Percentiles rank a stretch among this genome's conserved stretches.
Conservation (phyloP, 2,888 invertebrate genomes). For the Pristionchus mayeri region DNA sequence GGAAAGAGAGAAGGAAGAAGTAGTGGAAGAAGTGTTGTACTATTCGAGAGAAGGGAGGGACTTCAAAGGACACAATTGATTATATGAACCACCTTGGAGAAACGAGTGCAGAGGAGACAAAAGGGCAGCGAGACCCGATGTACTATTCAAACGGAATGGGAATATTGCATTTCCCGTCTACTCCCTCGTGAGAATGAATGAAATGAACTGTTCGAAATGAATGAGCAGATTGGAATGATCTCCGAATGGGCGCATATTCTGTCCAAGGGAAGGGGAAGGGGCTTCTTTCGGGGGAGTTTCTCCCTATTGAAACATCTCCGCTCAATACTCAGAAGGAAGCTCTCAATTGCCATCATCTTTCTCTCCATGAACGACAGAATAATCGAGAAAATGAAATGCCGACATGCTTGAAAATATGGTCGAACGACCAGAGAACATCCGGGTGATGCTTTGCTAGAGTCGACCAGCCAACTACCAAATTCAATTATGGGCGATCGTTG, state of each 20-base stretch:
- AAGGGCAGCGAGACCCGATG: not conserved
- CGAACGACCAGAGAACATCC: not conserved
- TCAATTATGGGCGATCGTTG: constrained; percentile 8
- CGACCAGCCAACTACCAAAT: not conserved
- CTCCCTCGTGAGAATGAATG: not conserved
- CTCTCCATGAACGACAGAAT: too few relatives aligned
- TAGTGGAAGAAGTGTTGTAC: constrained; percentile 12
- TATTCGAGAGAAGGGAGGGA: not conserved
- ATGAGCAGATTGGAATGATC: not conserved
- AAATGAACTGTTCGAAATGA: too few relatives aligned
- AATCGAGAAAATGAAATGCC: constrained; percentile 5
- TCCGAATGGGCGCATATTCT: not conserved
- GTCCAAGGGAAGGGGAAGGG: too few relatives aligned
- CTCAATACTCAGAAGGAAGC: not conserved
- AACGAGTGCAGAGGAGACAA: not conserved
- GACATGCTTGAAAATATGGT: not conserved
- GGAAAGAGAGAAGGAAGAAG: not conserved
- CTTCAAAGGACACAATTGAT: constrained; percentile 38
- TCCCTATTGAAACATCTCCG: not conserved
- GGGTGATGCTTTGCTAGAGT: constrained; percentile 8
- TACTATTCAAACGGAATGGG: constrained; percentile 14
- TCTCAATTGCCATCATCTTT: not conserved
- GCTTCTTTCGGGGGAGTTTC: not conserved
- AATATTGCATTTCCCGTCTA: constrained; percentile 16
- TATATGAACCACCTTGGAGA: constrained; percentile 26